phyloP scores from a whole-genome alignment of 2,888 invertebrate species.

The Molorchus minor region DNA sequence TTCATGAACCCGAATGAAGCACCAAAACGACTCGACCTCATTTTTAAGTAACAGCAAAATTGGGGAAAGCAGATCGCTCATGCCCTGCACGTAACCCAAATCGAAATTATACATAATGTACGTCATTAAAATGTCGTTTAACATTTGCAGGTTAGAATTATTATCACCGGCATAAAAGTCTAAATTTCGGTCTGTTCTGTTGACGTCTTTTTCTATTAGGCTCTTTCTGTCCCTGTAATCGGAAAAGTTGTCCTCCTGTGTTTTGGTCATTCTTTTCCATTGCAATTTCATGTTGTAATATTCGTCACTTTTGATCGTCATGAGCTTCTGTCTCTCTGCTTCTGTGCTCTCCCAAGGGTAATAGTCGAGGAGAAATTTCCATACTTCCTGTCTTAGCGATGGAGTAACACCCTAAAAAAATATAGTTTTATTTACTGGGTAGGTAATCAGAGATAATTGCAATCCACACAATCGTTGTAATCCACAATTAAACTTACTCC shows the following conservation, averaged over 20 bases:
- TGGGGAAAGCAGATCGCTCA: slow-evolving; percentile 97
- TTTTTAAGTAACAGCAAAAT: slow-evolving; percentile 87
- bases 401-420: slow-evolving; percentile 81
- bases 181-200: slow-evolving; percentile 87
- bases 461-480: too few relatives aligned
- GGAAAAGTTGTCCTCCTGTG: slow-evolving; percentile 88
- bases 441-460: too few relatives aligned
- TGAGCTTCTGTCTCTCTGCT: slow-evolving; percentile 73
- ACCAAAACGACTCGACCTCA: slow-evolving; percentile 98
- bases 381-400: slow-evolving; percentile 81
- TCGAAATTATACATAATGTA: slow-evolving; percentile 99
- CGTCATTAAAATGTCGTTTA: slow-evolving; percentile 96
- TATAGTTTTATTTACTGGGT: slow-evolving; percentile 13
- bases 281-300: slow-evolving; percentile 97
- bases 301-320: slow-evolving; percentile 80
- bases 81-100: slow-evolving; percentile 94
- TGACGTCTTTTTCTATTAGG: slow-evolving; percentile 97
- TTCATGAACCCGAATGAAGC: slow-evolving; percentile 99
- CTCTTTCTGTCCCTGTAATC: slow-evolving; percentile 91
- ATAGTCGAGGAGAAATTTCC: slow-evolving; percentile 94
- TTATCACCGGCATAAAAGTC: slow-evolving; percentile 93
- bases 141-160: slow-evolving; percentile 84
- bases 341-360: slow-evolving; percentile 85
- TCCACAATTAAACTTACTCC: slow-evolving; percentile 74
- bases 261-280: slow-evolving; percentile 89